These are phyloP conservation scores for Aplysina aerophoba DNA, from an alignment of 37 sponge, comb jelly and placozoan species.

Conservation along the genomic window DNA sequence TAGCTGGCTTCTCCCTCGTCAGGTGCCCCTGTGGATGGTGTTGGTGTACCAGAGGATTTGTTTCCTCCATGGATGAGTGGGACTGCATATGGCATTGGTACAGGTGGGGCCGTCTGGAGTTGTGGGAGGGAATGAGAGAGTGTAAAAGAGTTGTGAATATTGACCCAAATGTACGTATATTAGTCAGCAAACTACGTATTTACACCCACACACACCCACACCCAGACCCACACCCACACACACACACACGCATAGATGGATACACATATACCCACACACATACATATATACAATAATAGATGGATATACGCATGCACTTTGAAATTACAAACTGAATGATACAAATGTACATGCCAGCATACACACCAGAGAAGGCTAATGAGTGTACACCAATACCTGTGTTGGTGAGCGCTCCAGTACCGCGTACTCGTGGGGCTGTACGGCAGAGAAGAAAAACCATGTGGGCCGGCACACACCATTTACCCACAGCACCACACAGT, in stretches of 20 bases:
- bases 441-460: background rate
- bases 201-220: background rate
- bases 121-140: too few species aligned
- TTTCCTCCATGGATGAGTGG: slow-evolving; percentile 17
- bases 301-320: slow-evolving; percentile 11
- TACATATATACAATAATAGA: background rate
- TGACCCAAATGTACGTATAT: slow-evolving; percentile 8
- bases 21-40: background rate
- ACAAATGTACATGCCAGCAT: background rate
- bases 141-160: background rate
- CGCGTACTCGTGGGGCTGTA: background rate
- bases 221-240: background rate
- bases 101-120: background rate
- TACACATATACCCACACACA: slow-evolving; percentile 9
- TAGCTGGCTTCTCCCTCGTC: background rate
- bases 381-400: background rate
- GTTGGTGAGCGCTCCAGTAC: slow-evolving; percentile 20
- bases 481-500: too few species aligned
- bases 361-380: background rate
- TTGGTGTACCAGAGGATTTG: background rate
- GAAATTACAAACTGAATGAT: too few species aligned
- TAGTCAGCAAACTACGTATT: background rate
- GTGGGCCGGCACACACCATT: background rate
- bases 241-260: background rate
- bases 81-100: slow-evolving; percentile 20